Conservation (phyloP, 2,888 invertebrate genomes). For the Listrodromus nycthemerus region DNA sequence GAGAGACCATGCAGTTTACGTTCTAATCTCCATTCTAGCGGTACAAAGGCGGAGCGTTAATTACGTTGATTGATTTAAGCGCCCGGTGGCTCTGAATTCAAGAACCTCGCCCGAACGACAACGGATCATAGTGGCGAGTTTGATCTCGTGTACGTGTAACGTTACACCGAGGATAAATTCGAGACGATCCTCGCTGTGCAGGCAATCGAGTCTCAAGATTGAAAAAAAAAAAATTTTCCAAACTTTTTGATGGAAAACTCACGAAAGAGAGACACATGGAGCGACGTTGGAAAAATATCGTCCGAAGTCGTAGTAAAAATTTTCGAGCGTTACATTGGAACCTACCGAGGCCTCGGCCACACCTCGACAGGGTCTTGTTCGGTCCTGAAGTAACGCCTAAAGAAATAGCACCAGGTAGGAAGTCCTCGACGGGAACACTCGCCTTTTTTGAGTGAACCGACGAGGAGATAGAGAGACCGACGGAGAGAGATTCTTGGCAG, state of each 20-base stretch:
- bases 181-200: too few relatives aligned
- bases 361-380: not conserved
- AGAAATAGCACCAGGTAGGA: not conserved
- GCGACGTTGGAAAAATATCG: too few relatives aligned
- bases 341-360: too few relatives aligned
- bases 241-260: too few relatives aligned
- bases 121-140: not conserved
- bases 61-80: constrained; percentile 82
- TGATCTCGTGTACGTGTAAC: not conserved
- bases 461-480: constrained; percentile 42
- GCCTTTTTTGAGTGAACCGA: not conserved
- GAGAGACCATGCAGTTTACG: constrained; percentile 46
- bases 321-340: not conserved
- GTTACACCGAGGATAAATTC: not conserved
- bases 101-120: constrained; percentile 73
- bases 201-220: too few relatives aligned
- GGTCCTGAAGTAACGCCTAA: not conserved
- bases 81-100: constrained; percentile 76
- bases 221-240: too few relatives aligned
- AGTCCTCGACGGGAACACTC: not conserved
- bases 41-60: constrained; percentile 80
- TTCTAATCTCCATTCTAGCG: constrained; percentile 77
- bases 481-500: constrained; percentile 20
- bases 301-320: not conserved
- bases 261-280: too few relatives aligned